These are phyloP conservation scores for Stegastes partitus DNA, from an alignment of 2,113 vertebrate species.

Conservation along the genomic window DNA sequence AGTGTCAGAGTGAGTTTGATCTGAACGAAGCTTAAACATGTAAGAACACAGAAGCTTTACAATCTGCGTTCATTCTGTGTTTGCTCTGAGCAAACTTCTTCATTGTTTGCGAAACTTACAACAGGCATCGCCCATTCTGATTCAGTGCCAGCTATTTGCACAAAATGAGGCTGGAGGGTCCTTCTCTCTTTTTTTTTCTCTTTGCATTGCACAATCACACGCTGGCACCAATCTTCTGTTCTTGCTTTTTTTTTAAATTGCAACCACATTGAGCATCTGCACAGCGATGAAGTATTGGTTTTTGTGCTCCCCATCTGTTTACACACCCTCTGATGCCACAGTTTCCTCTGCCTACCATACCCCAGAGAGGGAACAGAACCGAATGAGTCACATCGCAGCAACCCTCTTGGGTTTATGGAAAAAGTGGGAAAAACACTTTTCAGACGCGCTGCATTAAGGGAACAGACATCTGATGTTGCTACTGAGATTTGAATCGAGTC, in stretches of 20 bases:
- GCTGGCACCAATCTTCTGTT: neutral
- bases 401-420: constrained; percentile 27
- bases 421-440: constrained; percentile 27
- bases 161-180: neutral
- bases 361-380: neutral
- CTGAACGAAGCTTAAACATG: rapidly evolving
- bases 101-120: neutral
- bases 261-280: neutral
- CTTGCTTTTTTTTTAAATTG: neutral
- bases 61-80: neutral
- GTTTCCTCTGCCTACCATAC: constrained; percentile 12
- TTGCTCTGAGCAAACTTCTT: neutral
- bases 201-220: neutral
- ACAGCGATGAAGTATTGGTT: neutral
- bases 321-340: constrained; percentile 8
- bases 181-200: no score
- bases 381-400: constrained; percentile 13
- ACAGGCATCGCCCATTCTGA: neutral
- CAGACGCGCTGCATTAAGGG: neutral
- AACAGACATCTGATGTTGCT: neutral
- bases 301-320: constrained; percentile 10
- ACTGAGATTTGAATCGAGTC: constrained; percentile 24
- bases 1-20: neutral
- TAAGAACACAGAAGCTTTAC: neutral
- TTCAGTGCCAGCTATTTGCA: neutral